Percentiles rank a stretch among this genome's conserved stretches.
phyloP scores from a whole-genome alignment of 2,888 invertebrate species.

The Ophion obscuratus region DNA sequence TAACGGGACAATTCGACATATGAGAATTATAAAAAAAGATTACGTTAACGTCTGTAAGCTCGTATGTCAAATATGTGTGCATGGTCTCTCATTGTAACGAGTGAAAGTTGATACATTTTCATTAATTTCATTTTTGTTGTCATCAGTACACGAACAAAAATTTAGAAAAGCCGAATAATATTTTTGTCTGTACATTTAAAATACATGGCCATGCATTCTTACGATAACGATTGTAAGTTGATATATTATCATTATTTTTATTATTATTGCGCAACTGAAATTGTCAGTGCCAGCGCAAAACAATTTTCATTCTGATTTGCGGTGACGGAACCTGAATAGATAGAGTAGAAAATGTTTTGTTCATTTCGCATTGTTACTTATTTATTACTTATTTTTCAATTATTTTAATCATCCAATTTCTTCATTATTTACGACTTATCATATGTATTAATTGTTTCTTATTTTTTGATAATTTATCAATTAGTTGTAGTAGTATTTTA shows the following conservation, averaged over 20 bases:
- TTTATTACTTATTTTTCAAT: conserved; percentile 21
- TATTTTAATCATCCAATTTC: no score
- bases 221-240: neutral
- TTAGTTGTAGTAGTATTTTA: no score
- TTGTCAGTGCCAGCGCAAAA: neutral
- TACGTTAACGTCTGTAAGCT: conserved; percentile 1
- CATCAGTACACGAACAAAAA: neutral
- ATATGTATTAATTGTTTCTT: no score
- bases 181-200: neutral
- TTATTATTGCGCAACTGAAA: neutral
- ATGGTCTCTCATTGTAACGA: neutral
- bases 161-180: neutral
- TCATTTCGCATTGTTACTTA: neutral
- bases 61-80: no score
- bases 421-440: no score
- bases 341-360: no score
- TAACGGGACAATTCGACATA: conserved; percentile 16
- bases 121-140: conserved; percentile 1
- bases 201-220: no score
- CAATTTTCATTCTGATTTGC: no score
- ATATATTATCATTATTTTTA: neutral
- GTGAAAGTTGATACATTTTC: neutral
- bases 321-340: no score
- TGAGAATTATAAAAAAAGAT: neutral
- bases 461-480: no score